Base-by-base conservation (phyloP, 2,113 vertebrate species). In the Limnothrissa miodon region DNA sequence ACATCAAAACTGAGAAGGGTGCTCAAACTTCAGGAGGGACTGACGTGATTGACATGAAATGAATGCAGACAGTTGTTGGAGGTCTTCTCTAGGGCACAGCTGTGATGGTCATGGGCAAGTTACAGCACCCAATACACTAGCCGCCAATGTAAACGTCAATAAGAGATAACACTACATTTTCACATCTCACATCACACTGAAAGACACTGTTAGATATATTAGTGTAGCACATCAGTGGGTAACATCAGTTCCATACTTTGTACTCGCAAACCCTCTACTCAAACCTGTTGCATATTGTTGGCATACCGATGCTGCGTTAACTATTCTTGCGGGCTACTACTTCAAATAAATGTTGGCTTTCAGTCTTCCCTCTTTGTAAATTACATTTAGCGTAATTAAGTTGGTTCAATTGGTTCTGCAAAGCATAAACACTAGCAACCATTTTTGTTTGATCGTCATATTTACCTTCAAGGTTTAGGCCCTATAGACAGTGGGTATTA, bases 11-110 rank as follows among this genome's bases (percentile, higher is more conserved):
- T 90, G 89, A 81, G 85, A 89, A 82, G 87, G 80, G 88, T 85
- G 74, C 80, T 36, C 84, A 25, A 81, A 78, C 84, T 80, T 78
- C 85, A 88, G 88, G 87, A 84, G 86, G 83, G 78, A 85, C 51
- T 83, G 84, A 42, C 86, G 88, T 86, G 90, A 89, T 84, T 86
- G 89, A 91, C 86, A 23, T 17, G 83, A 83, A 85, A 39, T 90
- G 82, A 85, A 88, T 21, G 56, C 81, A 83, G 87, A 83, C 23
- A 29, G 85, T 87, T 89, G 79, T 33, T 36, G 70, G 39, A 56
- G 80, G 80, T 51, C 80, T 53, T 84, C 19, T 25, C 83, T 10
- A 53, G 23, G 19, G 33, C 66, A 36, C 66, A 36, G 10, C 66
- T 74, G 42, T 42, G 66, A 36, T 74, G 66, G 66, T 74, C 66